These are phyloP conservation scores for Oligia latruncula DNA, from an alignment of 2,888 invertebrate genomes.

Conservation along the genomic window DNA sequence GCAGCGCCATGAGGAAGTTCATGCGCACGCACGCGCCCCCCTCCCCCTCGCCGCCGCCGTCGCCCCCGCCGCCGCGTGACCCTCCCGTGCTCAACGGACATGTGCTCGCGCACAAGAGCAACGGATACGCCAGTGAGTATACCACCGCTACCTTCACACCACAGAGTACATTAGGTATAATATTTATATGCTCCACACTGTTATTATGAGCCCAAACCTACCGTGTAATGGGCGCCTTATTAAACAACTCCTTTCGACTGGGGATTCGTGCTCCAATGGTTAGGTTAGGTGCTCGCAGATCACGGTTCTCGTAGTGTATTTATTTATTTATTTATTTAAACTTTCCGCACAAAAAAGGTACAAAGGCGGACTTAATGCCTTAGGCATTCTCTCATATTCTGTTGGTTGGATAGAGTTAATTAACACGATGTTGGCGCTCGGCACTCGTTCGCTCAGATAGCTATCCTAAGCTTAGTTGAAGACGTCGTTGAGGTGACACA, in stretches of 20 bases:
- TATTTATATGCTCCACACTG: too few relatives aligned
- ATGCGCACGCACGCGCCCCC: slow-evolving; percentile 77
- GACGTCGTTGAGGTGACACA: neutral
- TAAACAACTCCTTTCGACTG: neutral
- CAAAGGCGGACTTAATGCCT: too few relatives aligned
- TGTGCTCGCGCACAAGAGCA: slow-evolving; percentile 58
- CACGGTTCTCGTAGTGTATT: neutral
- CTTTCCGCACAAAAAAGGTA: too few relatives aligned
- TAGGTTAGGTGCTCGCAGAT: neutral
- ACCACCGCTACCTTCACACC: neutral
- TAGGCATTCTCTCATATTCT: neutral
- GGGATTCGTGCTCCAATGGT: too few relatives aligned
- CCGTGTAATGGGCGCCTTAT: too few relatives aligned
- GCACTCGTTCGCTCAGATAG: neutral
- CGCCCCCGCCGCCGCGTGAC: slow-evolving; percentile 50
- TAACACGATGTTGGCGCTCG: neutral
- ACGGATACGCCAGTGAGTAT: slow-evolving; percentile 74
- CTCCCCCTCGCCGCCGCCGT: slow-evolving; percentile 45
- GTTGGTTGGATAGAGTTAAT: neutral
- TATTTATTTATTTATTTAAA: too few relatives aligned
- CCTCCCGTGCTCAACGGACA: slow-evolving; percentile 48
- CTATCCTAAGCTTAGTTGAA: too few relatives aligned
- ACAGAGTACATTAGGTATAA: too few relatives aligned
- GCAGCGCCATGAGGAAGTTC: slow-evolving; percentile 79
- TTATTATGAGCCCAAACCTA: too few relatives aligned